Conservation (phyloP, 2,888 invertebrate genomes). For the Phalangium opilio region DNA sequence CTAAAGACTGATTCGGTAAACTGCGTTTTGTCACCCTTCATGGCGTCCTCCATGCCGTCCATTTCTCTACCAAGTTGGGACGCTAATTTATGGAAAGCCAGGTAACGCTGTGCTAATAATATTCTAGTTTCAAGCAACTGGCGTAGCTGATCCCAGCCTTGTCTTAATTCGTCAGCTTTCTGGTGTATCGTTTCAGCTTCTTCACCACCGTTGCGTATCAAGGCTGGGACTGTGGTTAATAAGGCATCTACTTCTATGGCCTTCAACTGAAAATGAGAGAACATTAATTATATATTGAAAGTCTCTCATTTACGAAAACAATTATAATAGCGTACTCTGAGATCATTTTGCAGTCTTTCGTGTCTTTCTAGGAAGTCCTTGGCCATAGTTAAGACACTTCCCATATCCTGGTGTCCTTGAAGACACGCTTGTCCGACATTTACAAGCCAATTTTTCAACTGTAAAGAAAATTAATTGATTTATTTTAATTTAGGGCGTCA, state of each 20-base stretch:
- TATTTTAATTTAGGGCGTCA: conserved; percentile 10
- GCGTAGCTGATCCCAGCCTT: conserved; percentile 30
- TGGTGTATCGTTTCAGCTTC: conserved; percentile 30
- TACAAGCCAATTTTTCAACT: conserved; percentile 53
- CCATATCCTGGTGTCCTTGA: conserved; percentile 55
- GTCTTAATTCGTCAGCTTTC: conserved; percentile 28
- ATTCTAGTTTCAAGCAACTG: conserved; percentile 37
- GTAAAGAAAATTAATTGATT: conserved; percentile 6
- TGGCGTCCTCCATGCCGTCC: conserved; percentile 45
- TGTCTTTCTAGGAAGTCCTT: conserved; percentile 58
- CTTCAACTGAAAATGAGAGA: conserved; percentile 39
- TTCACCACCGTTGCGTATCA: conserved; percentile 47
- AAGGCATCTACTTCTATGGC: conserved; percentile 50
- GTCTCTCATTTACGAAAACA: too few species aligned
- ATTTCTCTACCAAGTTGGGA: conserved; percentile 46
- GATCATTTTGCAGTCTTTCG: conserved; percentile 52
- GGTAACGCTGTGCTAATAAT: conserved; percentile 48
- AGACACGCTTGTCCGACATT: conserved; percentile 56
- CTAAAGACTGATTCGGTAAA: conserved; percentile 30
- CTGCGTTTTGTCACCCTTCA: conserved; percentile 38
- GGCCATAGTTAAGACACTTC: conserved; percentile 47
- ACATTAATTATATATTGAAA: too few species aligned
- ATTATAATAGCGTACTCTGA: conserved; percentile 40
- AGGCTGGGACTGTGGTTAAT: conserved; percentile 44
- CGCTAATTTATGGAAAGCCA: conserved; percentile 54